These are phyloP conservation scores for Ectobius pallidus DNA, from an alignment of 2,888 invertebrate species.

Conservation along the genomic window DNA sequence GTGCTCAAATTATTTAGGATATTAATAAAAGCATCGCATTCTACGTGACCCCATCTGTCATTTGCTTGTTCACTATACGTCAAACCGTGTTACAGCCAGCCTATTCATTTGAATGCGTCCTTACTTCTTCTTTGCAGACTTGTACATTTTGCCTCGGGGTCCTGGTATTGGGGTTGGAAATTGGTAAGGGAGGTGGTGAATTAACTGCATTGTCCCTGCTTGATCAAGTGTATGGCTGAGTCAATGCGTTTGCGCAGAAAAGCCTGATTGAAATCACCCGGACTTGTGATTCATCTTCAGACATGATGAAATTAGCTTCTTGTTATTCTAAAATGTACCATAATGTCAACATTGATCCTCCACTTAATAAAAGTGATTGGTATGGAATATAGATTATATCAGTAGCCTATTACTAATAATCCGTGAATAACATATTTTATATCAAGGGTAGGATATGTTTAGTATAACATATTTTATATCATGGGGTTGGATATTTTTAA, in stretches of 20 bases:
- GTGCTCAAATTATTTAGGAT: background rate
- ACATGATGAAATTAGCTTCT: no score
- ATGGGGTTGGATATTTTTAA: no score
- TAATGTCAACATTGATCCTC: no score
- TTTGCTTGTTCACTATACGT: slow-evolving; percentile 9
- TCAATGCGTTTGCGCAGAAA: background rate
- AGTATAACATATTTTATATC: no score
- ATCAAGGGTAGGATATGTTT: no score
- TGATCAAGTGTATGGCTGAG: slow-evolving; percentile 23
- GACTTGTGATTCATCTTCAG: slow-evolving; percentile 1
- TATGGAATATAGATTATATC: no score
- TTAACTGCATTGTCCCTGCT: slow-evolving; percentile 25
- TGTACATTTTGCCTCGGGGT: slow-evolving; percentile 10
- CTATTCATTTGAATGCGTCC: slow-evolving; percentile 9
- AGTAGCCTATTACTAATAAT: no score
- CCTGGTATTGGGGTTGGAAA: slow-evolving; percentile 18
- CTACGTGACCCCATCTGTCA: slow-evolving; percentile 24
- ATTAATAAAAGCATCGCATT: slow-evolving; percentile 7
- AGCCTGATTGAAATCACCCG: background rate
- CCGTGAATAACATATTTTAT: no score
- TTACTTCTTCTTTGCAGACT: background rate
- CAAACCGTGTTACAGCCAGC: slow-evolving; percentile 18
- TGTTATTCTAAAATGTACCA: no score
- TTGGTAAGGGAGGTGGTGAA: slow-evolving; percentile 29
- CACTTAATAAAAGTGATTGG: no score